Conservation (phyloP, 1,140 invertebrate species). For the Drosophila insularis region DNA sequence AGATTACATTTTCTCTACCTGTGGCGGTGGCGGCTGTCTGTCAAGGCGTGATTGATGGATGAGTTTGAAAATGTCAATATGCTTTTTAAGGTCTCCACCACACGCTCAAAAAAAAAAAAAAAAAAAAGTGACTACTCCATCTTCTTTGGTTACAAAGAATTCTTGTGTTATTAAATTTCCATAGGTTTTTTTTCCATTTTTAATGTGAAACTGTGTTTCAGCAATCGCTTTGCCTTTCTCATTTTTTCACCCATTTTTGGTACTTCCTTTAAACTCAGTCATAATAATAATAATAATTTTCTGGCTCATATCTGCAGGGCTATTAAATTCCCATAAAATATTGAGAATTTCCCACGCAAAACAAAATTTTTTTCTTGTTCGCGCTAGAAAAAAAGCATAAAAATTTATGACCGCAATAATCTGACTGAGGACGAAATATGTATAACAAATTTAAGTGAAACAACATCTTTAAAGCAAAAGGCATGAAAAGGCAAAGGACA, state of each 20-base stretch:
- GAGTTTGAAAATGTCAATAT: constrained; percentile 66
- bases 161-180: constrained; percentile 65
- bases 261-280: constrained; percentile 12
- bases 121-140: constrained; percentile 22
- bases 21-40: constrained; percentile 46
- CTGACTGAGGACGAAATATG: constrained; percentile 18
- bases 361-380: background rate
- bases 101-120: no score
- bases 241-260: constrained; percentile 21
- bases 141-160: constrained; percentile 26
- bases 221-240: background rate
- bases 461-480: background rate
- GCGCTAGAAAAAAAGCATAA: constrained; percentile 63
- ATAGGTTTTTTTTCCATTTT: constrained; percentile 4
- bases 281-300: constrained; percentile 76
- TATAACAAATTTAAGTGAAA: background rate
- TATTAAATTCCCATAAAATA: constrained; percentile 73
- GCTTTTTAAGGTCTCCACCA: constrained; percentile 47
- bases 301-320: constrained; percentile 71
- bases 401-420: constrained; percentile 77
- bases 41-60: constrained; percentile 72
- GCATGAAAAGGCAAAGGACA: background rate
- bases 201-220: constrained; percentile 10
- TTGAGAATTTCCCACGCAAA: constrained; percentile 52
- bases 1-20: constrained; percentile 62